phyloP scores from a whole-genome alignment of 2,797 vertebrate genomes.

The Atherinosoma microstoma region DNA sequence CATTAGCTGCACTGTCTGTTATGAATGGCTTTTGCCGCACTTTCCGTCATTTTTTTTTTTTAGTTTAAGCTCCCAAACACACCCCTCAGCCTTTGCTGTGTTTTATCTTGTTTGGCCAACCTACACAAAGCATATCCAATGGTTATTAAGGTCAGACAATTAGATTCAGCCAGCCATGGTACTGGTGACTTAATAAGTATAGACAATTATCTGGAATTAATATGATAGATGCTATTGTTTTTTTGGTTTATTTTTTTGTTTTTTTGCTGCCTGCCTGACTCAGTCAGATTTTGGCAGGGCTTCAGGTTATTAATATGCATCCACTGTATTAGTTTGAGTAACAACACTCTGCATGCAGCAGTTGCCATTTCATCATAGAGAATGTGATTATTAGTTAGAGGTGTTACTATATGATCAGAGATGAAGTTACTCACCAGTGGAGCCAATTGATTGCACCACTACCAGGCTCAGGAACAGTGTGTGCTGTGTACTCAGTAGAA shows the following conservation, averaged over 20 bases:
- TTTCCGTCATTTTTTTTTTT: slow-evolving; percentile 46
- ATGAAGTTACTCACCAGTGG: slow-evolving; percentile 53
- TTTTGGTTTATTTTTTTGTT: not conserved
- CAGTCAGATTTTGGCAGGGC: slow-evolving; percentile 58
- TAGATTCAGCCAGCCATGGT: slow-evolving; percentile 48
- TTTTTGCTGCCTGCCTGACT: slow-evolving; percentile 16
- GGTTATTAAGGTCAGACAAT: slow-evolving; percentile 70
- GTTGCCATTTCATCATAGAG: slow-evolving; percentile 54
- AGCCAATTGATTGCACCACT: not conserved
- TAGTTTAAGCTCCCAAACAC: slow-evolving; percentile 25
- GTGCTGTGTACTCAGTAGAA: slow-evolving; percentile 25
- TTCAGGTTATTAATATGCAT: slow-evolving; percentile 59
- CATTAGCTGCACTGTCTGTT: slow-evolving; percentile 35
- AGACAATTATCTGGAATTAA: slow-evolving; percentile 74
- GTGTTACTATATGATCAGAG: slow-evolving; percentile 37
- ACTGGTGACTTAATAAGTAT: slow-evolving; percentile 64
- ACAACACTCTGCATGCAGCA: slow-evolving; percentile 38
- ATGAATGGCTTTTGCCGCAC: slow-evolving; percentile 48
- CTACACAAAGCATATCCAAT: slow-evolving; percentile 52
- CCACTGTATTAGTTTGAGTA: slow-evolving; percentile 60
- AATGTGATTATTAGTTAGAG: slow-evolving; percentile 64
- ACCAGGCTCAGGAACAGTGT: not conserved
- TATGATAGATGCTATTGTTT: slow-evolving; percentile 68
- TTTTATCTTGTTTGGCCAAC: slow-evolving; percentile 49
- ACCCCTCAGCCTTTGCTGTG: slow-evolving; percentile 17